phyloP scores from a whole-genome alignment of 2,797 vertebrate genomes.

The Rhinatrema bivittatum region DNA sequence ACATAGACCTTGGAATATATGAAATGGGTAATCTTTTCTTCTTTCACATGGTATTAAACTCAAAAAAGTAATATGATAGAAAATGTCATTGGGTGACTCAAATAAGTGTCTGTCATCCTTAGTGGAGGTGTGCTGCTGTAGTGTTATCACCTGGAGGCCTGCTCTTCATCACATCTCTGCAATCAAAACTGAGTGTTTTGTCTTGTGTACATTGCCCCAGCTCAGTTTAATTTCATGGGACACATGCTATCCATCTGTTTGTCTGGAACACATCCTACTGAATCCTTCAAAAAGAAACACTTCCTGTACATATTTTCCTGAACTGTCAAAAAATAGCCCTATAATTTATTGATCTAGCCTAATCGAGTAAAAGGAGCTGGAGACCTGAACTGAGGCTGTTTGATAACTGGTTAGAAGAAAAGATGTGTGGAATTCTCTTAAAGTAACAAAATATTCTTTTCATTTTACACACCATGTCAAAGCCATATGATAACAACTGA shows the following conservation, averaged over 20 bases:
- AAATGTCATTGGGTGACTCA: conserved; percentile 37
- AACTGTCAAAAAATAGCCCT: conserved; percentile 25
- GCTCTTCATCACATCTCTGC: conserved; percentile 1
- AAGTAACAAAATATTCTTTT: background rate
- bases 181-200: conserved; percentile 11
- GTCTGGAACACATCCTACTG: conserved; percentile 31
- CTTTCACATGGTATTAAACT: conserved; percentile 21
- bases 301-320: conserved; percentile 11
- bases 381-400: background rate
- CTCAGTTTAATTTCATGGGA: conserved; percentile 15
- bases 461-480: background rate
- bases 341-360: conserved; percentile 28
- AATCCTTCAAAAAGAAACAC: conserved; percentile 17
- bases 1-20: conserved; percentile 12
- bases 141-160: conserved; percentile 27
- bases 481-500: background rate
- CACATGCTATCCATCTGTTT: conserved; percentile 43
- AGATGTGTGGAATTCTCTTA: background rate
- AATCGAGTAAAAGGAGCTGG: conserved; percentile 10
- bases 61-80: conserved; percentile 23
- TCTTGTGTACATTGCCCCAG: background rate
- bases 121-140: conserved; percentile 19
- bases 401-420: conserved; percentile 2
- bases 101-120: too few species aligned
- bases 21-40: conserved; percentile 32